Conservation (phyloP, 1,140 invertebrate species). For the Drosophila jambulina region DNA sequence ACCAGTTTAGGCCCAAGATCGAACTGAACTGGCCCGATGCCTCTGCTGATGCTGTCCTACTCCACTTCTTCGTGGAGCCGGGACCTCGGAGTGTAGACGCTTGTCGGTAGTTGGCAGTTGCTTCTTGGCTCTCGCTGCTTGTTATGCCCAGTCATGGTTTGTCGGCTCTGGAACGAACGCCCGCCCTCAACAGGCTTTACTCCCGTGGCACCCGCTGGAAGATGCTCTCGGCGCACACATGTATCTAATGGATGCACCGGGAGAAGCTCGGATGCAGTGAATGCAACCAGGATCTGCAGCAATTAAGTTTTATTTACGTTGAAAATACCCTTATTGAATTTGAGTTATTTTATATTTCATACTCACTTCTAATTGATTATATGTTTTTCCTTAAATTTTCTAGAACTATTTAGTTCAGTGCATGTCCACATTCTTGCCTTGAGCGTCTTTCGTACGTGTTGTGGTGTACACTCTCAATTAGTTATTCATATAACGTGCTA, state of each 20-base stretch:
- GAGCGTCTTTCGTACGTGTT: slow-evolving; percentile 32
- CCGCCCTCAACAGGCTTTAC: slow-evolving; percentile 67
- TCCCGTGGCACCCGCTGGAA: slow-evolving; percentile 42
- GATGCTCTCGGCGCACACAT: slow-evolving; percentile 33
- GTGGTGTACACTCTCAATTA: slow-evolving; percentile 72
- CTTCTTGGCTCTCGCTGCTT: slow-evolving; percentile 26
- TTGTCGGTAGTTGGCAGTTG: slow-evolving; percentile 8
- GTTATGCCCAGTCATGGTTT: slow-evolving; percentile 72
- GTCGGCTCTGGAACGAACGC: slow-evolving; percentile 43
- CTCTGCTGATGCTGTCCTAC: slow-evolving; percentile 48
- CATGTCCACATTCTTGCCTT: slow-evolving; percentile 13
- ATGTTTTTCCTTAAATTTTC: background rate
- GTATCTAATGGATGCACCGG: slow-evolving; percentile 61
- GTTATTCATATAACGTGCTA: slow-evolving; percentile 79
- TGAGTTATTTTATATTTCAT: background rate
- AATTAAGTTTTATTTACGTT: background rate
- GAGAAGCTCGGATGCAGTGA: background rate
- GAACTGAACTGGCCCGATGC: slow-evolving; percentile 37
- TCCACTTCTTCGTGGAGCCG: slow-evolving; percentile 46
- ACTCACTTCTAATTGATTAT: background rate
- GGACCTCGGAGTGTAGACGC: slow-evolving; percentile 39
- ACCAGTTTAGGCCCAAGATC: slow-evolving; percentile 66
- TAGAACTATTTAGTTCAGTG: slow-evolving; percentile 9
- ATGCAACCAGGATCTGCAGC: background rate
- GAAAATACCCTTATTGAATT: too few species aligned